Conservation (phyloP, 2,888 invertebrate genomes). For the Dasypogon diadema region DNA sequence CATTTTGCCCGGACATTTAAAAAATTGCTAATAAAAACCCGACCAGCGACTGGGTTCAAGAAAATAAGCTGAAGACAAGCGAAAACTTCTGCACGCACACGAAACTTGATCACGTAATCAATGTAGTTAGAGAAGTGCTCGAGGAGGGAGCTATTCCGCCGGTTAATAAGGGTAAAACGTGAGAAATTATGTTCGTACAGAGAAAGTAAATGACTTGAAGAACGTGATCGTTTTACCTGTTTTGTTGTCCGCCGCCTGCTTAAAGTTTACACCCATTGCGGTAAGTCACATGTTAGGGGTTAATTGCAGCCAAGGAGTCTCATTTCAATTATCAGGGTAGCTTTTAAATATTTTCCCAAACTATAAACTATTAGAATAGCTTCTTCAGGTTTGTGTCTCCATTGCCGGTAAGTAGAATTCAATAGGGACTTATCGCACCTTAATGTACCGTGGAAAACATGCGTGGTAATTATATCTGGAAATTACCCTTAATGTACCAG, state of each 20-base stretch:
- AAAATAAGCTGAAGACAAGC: conserved; percentile 40
- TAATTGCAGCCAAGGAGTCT: conserved; percentile 10
- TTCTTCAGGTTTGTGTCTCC: background rate
- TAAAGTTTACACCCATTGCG: background rate
- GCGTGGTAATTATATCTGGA: conserved; percentile 8
- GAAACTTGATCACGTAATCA: conserved; percentile 50
- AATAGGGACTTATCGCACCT: conserved; percentile 13
- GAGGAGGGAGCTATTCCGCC: conserved; percentile 28
- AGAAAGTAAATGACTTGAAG: conserved; percentile 44
- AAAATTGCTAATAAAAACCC: conserved; percentile 41
- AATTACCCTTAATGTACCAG: conserved; percentile 15
- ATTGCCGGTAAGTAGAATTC: background rate
- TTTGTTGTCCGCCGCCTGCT: background rate
- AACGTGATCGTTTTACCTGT: conserved; percentile 49
- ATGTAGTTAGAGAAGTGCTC: conserved; percentile 44
- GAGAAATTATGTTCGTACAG: conserved; percentile 44
- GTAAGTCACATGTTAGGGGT: background rate
- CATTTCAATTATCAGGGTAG: conserved; percentile 22
- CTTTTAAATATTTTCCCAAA: conserved; percentile 30
- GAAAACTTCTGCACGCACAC: conserved; percentile 48
- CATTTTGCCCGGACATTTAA: conserved; percentile 4
- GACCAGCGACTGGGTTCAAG: conserved; percentile 13
- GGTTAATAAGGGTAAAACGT: conserved; percentile 47
- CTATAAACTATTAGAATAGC: conserved; percentile 6
- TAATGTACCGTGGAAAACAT: conserved; percentile 18